Evolutionary conservation across 92 coral and sea anemone species (phyloP), one percentile per base, ranked within the genome.

Genomic region (Phenganax stokvisi): DNA sequence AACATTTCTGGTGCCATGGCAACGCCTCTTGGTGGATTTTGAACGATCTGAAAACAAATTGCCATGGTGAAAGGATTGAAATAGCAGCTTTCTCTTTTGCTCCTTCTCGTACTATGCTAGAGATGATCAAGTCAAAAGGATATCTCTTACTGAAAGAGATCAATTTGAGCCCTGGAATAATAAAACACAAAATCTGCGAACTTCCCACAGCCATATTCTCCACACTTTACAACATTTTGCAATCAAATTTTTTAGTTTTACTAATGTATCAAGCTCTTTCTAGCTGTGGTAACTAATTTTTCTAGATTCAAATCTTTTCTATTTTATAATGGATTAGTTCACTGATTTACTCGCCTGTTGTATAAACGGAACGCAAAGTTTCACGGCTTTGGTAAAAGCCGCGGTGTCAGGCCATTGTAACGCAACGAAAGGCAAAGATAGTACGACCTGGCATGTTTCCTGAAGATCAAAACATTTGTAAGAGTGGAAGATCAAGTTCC

Each of bases 401-500:
- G 89, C 52, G 12, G 97, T 89, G 83, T 93, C 97, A 10, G 87
- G 87, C 97, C 97, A 93, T 27, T 96, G 89, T 88, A 93, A 81
- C 62, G 90, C 84, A 3, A 87, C 51, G 82, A 93, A 93, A 44
- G 90, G 92, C 7, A 96, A 88, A 74, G 82, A 89, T 82, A 93
- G 64, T 11, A 87, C 69, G 81, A 89, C 89, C 87, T 84, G 85
- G 85, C 89, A 91, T 53, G 87, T 88, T n/a, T 82, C 85, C 97
- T 93, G 80, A 54, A 37, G 59, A 31, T 20, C 56, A 61, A 83
- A 31, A 60, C 7, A 67, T 13, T 8, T 37, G 47, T 37, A 37
- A 37, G 47, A 37, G 47, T 37, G 47, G 47, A 37, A 37, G 3
- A 37, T 37, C 47, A 37, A 37, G 47, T 37, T 37, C 47, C 47